A percentile compares a stretch with the other conserved stretches of the same genome.
These are phyloP conservation scores for Coccyzus lansbergi DNA, from an alignment of 2,797 vertebrate genomes.

Conservation along the genomic window DNA sequence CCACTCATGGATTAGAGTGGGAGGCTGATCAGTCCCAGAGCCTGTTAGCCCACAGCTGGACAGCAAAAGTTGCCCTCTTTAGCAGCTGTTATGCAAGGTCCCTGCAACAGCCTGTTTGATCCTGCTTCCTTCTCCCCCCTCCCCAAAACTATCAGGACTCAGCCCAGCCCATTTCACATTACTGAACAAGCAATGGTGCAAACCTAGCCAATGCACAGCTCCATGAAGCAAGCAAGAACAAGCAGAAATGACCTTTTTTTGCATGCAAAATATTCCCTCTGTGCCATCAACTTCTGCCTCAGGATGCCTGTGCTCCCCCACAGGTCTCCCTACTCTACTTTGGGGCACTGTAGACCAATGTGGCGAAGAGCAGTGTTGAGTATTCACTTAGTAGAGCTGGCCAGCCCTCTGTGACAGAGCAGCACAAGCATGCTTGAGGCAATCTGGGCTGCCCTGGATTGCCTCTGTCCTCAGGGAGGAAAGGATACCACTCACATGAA, in stretches of 20 bases:
- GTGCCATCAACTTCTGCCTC: neutral
- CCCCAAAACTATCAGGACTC: neutral
- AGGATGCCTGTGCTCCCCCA: neutral
- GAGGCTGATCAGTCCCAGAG: neutral
- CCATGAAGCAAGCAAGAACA: fast-evolving
- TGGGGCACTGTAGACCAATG: neutral
- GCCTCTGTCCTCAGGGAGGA: neutral
- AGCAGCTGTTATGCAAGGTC: neutral
- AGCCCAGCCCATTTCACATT: neutral
- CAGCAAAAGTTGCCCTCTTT: neutral
- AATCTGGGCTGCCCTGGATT: neutral
- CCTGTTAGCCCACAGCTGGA: neutral
- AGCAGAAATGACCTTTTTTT: neutral
- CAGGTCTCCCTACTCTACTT: neutral
- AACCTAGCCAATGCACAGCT: neutral
- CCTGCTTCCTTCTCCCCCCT: neutral
- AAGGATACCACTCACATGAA: neutral
- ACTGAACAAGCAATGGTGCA: neutral
- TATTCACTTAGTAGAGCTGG: neutral
- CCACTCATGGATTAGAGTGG: neutral
- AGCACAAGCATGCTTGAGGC: neutral
- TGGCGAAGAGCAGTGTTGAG: neutral
- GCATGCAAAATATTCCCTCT: neutral
- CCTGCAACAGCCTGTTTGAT: neutral
- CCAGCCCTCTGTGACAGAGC: neutral